Conservation (phyloP, 1,140 invertebrate genomes). For the Sitodiplosis mosellana region DNA sequence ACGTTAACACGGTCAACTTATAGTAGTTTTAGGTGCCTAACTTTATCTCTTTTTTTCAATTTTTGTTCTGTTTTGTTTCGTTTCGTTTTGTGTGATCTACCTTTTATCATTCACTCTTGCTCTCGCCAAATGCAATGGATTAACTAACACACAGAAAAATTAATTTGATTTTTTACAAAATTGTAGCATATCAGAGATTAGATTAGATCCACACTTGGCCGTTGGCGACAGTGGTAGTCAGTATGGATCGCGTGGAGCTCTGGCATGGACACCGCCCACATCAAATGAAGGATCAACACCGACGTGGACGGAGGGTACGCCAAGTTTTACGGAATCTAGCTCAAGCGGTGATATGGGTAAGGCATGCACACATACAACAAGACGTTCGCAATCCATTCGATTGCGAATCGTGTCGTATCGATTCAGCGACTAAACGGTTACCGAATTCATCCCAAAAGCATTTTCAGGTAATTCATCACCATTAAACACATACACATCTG, state of each 20-base stretch:
- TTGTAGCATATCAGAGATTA: conserved; percentile 22
- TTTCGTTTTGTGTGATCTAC: no score
- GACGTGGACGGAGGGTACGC: conserved; percentile 94
- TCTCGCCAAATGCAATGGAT: no score
- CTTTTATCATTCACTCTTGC: no score
- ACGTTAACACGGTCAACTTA: neutral
- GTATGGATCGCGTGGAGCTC: conserved; percentile 21
- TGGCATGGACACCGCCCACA: conserved; percentile 63
- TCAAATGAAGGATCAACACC: conserved; percentile 87
- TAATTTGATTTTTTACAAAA: neutral
- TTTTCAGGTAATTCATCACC: conserved; percentile 24
- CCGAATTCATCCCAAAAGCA: conserved; percentile 8
- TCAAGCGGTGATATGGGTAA: conserved; percentile 58
- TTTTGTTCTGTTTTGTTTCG: no score
- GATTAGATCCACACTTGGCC: conserved; percentile 23
- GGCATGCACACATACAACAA: conserved; percentile 1
- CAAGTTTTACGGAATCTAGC: conserved; percentile 90
- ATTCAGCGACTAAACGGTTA: conserved; percentile 7
- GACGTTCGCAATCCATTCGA: conserved; percentile 3
- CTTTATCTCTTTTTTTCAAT: neutral
- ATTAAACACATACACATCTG: conserved; percentile 18
- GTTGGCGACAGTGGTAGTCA: conserved; percentile 22
- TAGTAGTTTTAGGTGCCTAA: neutral
- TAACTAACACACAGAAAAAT: neutral
- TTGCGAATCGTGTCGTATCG: neutral